Evolutionary conservation across 1,140 invertebrate genomes (phyloP).

Genomic region (Neuroterus valhalla): DNA sequence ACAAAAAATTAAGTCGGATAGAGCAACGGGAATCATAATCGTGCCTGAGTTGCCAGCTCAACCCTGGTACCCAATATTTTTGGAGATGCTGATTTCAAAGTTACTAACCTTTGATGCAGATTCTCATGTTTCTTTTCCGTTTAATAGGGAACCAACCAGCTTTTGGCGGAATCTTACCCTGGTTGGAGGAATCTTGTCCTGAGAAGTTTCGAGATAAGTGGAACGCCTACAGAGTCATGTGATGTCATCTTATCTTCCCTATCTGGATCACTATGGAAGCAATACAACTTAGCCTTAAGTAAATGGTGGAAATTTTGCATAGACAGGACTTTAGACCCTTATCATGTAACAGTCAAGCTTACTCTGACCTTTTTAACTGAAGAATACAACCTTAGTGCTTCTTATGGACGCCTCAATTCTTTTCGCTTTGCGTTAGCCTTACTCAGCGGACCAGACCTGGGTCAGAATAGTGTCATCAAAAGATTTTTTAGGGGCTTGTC

Average conservation of each 20-base stretch:
- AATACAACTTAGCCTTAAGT: conserved; percentile 38
- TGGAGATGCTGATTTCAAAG: conserved; percentile 11
- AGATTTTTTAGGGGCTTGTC: conserved; percentile 33
- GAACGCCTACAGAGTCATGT: conserved; percentile 40
- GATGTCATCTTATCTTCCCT: conserved; percentile 52
- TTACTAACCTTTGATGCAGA: background rate
- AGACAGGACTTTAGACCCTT: conserved; percentile 8
- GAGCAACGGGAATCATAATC: conserved; percentile 36
- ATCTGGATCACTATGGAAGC: conserved; percentile 47
- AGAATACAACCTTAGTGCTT: no score
- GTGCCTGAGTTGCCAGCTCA: conserved; percentile 38
- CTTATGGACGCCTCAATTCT: no score
- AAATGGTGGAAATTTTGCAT: conserved; percentile 41
- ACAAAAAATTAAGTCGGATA: conserved; percentile 45
- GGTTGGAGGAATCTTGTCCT: conserved; percentile 51
- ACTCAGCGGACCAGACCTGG: conserved; percentile 32
- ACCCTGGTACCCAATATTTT: conserved; percentile 41
- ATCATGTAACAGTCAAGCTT: no score
- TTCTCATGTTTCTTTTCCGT: conserved; percentile 21
- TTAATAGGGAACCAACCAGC: background rate
- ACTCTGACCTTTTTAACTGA: no score
- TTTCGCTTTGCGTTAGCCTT: no score
- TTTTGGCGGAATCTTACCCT: conserved; percentile 37
- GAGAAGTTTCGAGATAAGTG: conserved; percentile 43
- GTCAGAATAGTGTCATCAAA: background rate